Base-by-base conservation (phyloP, 2,888 invertebrate genomes). In the Pterostichus madidus region DNA sequence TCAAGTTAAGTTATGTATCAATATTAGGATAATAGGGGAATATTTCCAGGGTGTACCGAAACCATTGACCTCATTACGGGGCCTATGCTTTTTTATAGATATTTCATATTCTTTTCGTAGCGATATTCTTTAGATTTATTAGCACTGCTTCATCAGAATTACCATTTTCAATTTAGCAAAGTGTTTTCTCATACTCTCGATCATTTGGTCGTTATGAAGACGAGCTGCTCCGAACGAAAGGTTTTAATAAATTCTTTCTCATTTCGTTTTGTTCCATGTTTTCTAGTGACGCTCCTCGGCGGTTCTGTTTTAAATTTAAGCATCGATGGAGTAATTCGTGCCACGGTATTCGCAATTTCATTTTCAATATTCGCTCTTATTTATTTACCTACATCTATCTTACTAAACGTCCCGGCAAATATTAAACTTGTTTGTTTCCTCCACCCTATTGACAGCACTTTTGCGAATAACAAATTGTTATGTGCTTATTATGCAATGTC, bases 151-250 rank as follows among this genome's bases (percentile, higher is more conserved):
- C 87, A 86, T 87, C 88, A 88, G 88, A 88, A 89, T 89, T 89
- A 89, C 89, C 89, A 89, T 89, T 89, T 89, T 88, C 89, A 89
- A 89, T 89, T 89, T 88, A 86, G 87, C 86, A 86, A 86, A 89
- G 89, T 89, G 89, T 88, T 88, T 86, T 86, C 87, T 87, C 87
- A 87, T 87, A 87, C 86, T 87, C 86, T 85, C 86, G 85, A 87
- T 87, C 86, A 86, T 87, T 87, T 85, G 85, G 86, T 85, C 85
- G 86, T 86, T 87, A 86, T 86, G 85, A 85, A 85, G 85, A 84
- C 84, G 84, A 83, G 84, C 84, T 80, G 61, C 84, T 84, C 39
- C 64, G 79, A 84, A 84, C 85, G 85, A 84, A 85, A 84, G 82
- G 84, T 85, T 85, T 86, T 86, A 85, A 85, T 85, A 86, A 86